These are phyloP conservation scores for Psilopogon haemacephalus DNA, from an alignment of 2,113 vertebrate species.

Conservation along the genomic window DNA sequence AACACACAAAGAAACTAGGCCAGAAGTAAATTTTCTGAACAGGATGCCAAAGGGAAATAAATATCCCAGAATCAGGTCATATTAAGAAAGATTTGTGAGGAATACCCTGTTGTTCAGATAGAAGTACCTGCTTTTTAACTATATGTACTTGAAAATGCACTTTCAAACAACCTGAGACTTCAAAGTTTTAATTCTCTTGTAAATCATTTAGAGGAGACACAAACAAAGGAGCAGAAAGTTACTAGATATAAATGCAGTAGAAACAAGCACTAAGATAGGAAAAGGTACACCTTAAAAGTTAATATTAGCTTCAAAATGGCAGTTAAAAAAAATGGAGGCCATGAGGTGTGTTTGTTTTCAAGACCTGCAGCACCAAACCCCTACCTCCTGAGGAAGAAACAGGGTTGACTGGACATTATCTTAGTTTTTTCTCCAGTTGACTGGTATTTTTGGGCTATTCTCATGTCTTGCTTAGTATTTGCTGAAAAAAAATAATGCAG, in stretches of 20 bases:
- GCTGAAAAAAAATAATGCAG: neutral
- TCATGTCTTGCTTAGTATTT: neutral
- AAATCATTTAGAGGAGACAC: neutral
- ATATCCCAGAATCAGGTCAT: neutral
- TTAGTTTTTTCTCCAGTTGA: neutral
- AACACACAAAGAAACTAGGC: neutral
- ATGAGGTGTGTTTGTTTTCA: no score
- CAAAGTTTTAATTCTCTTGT: neutral
- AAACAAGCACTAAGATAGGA: neutral
- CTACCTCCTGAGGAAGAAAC: neutral
- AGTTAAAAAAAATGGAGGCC: neutral
- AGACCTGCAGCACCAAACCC: neutral
- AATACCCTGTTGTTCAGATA: neutral
- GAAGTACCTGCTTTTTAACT: neutral
- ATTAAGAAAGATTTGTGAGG: neutral
- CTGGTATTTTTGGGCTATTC: neutral
- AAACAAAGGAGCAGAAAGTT: neutral
- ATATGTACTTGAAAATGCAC: neutral
- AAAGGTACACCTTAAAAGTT: neutral
- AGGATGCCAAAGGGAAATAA: neutral
- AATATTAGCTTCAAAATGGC: neutral
- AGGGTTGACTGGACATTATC: neutral
- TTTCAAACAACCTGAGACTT: neutral
- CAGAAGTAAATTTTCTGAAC: neutral
- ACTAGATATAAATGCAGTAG: neutral